Conservation (phyloP, 2,888 invertebrate species). For the Branchipolynoe longqiensis region DNA sequence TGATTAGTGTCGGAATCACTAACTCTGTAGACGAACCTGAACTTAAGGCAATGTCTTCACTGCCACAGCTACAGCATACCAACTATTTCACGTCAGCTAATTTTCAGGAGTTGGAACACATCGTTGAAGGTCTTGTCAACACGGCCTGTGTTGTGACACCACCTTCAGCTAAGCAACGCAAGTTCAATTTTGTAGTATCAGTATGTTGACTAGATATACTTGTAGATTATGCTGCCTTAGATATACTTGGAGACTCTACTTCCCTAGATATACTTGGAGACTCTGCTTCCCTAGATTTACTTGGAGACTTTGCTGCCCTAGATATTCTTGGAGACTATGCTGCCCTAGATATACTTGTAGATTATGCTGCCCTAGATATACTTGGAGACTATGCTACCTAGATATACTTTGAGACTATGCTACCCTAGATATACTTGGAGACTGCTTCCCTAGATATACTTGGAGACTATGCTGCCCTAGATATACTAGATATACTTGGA, state of each 20-base stretch:
- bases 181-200: not conserved
- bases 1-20: slow-evolving; percentile 61
- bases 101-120: slow-evolving; percentile 45
- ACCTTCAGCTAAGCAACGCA: not conserved
- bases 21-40: slow-evolving; percentile 54
- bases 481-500: not conserved
- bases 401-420: too few species aligned
- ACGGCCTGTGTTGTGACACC: slow-evolving; percentile 25
- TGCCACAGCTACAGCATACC: slow-evolving; percentile 63
- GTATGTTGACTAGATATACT: not conserved
- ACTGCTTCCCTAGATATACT: too few species aligned
- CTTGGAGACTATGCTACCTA: too few species aligned
- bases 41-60: slow-evolving; percentile 59
- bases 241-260: too few species aligned
- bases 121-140: not conserved
- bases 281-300: too few species aligned
- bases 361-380: not conserved
- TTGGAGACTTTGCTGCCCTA: too few species aligned
- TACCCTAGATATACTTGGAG: too few species aligned
- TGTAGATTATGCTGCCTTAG: not conserved
- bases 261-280: too few species aligned
- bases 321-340: too few species aligned
- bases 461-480: too few species aligned
- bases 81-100: slow-evolving; percentile 67
- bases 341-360: not conserved